phyloP scores from a whole-genome alignment of 2,888 invertebrate genomes.

The Cryptus armator region DNA sequence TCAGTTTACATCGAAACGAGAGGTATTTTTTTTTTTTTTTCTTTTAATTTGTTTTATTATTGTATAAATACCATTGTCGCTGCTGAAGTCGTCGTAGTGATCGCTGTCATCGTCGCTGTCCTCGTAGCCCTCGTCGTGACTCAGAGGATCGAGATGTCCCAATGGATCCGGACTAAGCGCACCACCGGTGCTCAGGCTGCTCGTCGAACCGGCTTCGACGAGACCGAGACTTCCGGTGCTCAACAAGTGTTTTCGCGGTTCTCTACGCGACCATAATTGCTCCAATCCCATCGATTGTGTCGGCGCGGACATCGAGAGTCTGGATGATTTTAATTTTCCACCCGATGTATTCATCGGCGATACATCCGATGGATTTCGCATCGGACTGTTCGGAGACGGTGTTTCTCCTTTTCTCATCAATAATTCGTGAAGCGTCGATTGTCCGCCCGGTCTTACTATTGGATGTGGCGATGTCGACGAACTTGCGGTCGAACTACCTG shows the following conservation, averaged over 20 bases:
- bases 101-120: constrained; percentile 95
- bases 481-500: constrained; percentile 83
- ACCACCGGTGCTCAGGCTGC: constrained; percentile 93
- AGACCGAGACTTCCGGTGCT: constrained; percentile 90
- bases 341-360: constrained; percentile 74
- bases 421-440: constrained; percentile 89
- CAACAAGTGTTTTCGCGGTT: constrained; percentile 94
- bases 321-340: constrained; percentile 86
- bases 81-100: constrained; percentile 94
- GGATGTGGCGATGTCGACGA: constrained; percentile 84
- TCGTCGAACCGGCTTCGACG: constrained; percentile 94
- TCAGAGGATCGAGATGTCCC: constrained; percentile 87
- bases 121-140: constrained; percentile 94
- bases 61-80: constrained; percentile 89
- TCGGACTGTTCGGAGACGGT: constrained; percentile 80
- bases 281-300: constrained; percentile 92
- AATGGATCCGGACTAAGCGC: constrained; percentile 91
- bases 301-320: constrained; percentile 95
- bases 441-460: constrained; percentile 74
- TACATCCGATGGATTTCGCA: constrained; percentile 67
- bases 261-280: constrained; percentile 94
- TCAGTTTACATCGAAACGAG: neutral
- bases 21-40: too few species aligned
- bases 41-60: neutral
- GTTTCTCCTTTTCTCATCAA: constrained; percentile 89